phyloP scores from a whole-genome alignment of 2,888 invertebrate genomes.

The Cheiracanthium punctorium region DNA sequence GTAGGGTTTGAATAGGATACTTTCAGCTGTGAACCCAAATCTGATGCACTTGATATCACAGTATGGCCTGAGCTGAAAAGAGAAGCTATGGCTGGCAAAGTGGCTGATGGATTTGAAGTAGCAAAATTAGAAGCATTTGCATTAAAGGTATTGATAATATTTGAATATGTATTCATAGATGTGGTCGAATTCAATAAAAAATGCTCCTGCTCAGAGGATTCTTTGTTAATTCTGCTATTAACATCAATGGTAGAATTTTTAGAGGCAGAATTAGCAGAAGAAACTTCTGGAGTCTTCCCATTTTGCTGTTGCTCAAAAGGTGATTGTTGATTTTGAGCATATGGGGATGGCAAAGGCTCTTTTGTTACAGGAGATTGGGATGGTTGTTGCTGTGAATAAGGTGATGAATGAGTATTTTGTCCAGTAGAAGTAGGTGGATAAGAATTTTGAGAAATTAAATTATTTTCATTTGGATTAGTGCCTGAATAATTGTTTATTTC shows the following conservation, averaged over 20 bases:
- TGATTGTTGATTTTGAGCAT: conserved; percentile 9
- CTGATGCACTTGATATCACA: conserved; percentile 66
- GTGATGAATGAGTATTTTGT: conserved; percentile 33
- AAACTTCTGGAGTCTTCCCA: conserved; percentile 27
- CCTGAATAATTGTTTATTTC: conserved; percentile 28
- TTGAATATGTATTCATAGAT: conserved; percentile 73
- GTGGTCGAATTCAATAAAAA: conserved; percentile 73
- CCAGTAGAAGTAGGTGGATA: conserved; percentile 40
- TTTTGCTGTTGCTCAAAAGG: conserved; percentile 30
- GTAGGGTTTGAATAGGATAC: conserved; percentile 38
- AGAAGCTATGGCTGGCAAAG: conserved; percentile 63
- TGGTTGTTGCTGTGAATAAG: conserved; percentile 38
- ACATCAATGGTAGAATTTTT: conserved; percentile 18
- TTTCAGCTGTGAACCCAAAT: conserved; percentile 44
- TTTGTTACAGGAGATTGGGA: conserved; percentile 28
- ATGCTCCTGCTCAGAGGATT: conserved; percentile 56
- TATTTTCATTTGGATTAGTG: conserved; percentile 1
- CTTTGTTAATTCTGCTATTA: conserved; percentile 40
- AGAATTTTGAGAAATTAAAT: conserved; percentile 13
- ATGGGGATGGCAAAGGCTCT: conserved; percentile 34
- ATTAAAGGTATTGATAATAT: conserved; percentile 71
- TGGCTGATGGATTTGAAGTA: conserved; percentile 24
- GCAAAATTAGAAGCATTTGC: conserved; percentile 36
- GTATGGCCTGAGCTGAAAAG: conserved; percentile 64
- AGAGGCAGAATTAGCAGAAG: conserved; percentile 27